Base-by-base conservation (phyloP, 2,888 invertebrate genomes). In the Melieria picta region DNA sequence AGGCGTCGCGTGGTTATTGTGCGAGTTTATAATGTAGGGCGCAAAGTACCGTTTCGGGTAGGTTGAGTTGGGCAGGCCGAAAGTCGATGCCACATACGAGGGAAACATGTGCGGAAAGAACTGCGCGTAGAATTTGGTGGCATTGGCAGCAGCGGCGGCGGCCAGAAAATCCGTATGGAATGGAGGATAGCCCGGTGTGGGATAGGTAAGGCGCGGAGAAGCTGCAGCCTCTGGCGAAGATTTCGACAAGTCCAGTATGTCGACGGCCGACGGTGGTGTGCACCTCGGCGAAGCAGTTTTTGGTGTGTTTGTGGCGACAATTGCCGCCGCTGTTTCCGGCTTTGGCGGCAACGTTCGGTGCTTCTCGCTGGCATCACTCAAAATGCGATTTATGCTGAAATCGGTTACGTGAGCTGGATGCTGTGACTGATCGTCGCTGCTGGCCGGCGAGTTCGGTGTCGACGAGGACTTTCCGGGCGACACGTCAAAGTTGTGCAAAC, bases 321-420 rank as follows among this genome's bases (percentile, higher is more conserved):
- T 52, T 46, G 57, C 7, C 1, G 56, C 7, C 48, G 52, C 4
- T 6, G 10, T 61, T 68, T 68, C 61, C 30, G 30, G 30, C 30
- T 30, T 30, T 30, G 30, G 30, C 30, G 30, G 30, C 30, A 30
- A 30, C 3, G 1, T 50, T 2, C 50, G 9, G 5, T 7, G 47
- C 46, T 46, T 43, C 30, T 30, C 56, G 13, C 30, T 30, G 16
- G 50, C 66, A 55, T 68, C 71, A 4, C 76, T 72, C 30, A 77
- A 72, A 68, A 87, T 87, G 50, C 84, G 82, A 74, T 81, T 84
- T 13, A 87, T 87, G 74, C 87, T 87, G 66, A 87, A 87, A 75
- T 87, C 87, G 2, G 87, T 87, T 3, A 84, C 80, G 72, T 83
- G 81, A 0, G 69, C 56, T 7, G 72, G 71, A 1, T 56, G 74